Conservation (phyloP, 2,797 vertebrate genomes). For the Thamnophis elegans region DNA sequence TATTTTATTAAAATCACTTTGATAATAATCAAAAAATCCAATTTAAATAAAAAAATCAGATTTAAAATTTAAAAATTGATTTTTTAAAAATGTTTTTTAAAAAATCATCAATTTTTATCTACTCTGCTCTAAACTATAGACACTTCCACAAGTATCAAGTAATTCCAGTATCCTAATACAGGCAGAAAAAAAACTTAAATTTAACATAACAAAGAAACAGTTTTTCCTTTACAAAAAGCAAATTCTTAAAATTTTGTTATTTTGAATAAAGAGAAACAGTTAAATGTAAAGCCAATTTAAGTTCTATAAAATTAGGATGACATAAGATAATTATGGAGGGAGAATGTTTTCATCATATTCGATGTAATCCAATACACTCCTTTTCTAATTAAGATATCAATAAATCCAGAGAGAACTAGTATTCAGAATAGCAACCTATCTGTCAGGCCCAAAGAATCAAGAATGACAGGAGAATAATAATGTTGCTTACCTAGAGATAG, state of each 20-base stretch:
- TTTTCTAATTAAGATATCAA: background rate
- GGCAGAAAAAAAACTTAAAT: background rate
- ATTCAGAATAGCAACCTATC: background rate
- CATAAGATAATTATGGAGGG: background rate
- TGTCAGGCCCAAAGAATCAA: background rate
- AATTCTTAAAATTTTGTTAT: background rate
- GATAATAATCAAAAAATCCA: too few relatives aligned
- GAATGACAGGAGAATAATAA: background rate
- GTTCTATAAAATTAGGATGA: background rate
- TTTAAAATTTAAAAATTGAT: too few relatives aligned
- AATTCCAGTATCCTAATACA: background rate
- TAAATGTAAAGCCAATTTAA: background rate
- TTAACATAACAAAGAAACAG: background rate
- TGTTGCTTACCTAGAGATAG: background rate
- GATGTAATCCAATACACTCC: background rate
- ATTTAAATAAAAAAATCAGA: too few relatives aligned
- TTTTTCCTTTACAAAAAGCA: background rate
- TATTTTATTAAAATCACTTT: too few relatives aligned
- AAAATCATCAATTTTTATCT: too few relatives aligned
- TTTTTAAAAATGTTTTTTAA: too few relatives aligned
- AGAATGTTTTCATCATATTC: background rate
- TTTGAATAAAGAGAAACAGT: background rate
- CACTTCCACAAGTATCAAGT: background rate
- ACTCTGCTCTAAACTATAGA: background rate
- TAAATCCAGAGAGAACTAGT: background rate